These are phyloP conservation scores for Oceanodroma tethys DNA, from an alignment of 2,113 vertebrate species.

Conservation along the genomic window DNA sequence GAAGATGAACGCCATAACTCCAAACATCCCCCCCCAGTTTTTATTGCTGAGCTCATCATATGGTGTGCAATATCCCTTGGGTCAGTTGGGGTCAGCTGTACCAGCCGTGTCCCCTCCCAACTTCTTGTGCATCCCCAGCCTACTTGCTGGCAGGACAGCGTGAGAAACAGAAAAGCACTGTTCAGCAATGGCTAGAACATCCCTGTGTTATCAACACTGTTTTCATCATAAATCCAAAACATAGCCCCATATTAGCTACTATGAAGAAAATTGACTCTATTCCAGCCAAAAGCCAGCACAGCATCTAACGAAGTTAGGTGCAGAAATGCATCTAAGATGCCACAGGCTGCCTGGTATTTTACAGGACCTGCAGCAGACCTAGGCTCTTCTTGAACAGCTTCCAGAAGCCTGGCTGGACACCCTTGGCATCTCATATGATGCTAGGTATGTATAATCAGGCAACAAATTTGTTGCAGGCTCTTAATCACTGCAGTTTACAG, in stretches of 20 bases:
- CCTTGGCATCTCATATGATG: background rate
- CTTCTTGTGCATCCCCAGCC: background rate
- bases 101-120: background rate
- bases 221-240: background rate
- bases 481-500: background rate
- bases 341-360: background rate
- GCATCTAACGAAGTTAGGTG: background rate
- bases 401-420: background rate
- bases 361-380: background rate
- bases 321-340: background rate
- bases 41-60: too few relatives aligned
- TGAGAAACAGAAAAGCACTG: background rate
- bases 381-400: background rate
- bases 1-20: background rate
- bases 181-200: background rate
- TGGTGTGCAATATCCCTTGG: background rate
- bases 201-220: background rate
- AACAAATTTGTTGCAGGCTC: background rate
- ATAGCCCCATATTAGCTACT: background rate
- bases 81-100: background rate
- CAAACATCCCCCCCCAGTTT: background rate
- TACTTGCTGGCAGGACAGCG: rapidly evolving
- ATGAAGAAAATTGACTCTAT: background rate
- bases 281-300: background rate
- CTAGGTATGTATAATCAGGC: background rate